Evolutionary conservation across 2,797 vertebrate genomes (phyloP).

Genomic region (Zonotrichia albicollis): DNA sequence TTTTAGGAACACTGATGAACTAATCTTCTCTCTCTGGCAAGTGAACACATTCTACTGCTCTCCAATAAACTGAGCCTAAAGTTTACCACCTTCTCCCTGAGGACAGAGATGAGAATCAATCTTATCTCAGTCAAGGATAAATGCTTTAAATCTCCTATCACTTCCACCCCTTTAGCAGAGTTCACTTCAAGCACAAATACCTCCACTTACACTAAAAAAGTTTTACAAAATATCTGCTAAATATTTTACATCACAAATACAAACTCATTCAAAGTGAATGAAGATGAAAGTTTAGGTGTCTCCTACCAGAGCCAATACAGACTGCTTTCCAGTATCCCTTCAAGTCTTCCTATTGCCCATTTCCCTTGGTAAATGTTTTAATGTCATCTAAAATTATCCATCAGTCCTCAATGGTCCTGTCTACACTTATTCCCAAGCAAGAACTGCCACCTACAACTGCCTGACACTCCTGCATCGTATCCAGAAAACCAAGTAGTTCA

Average conservation of each 20-base stretch:
- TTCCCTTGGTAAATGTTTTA: background rate
- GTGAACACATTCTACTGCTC: background rate
- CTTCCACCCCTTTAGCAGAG: background rate
- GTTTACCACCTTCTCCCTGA: background rate
- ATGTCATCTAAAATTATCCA: background rate
- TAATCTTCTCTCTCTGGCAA: background rate
- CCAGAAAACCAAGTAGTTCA: background rate
- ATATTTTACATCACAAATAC: background rate
- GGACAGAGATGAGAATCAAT: background rate
- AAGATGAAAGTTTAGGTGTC: background rate
- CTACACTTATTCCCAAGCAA: background rate
- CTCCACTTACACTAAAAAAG: background rate
- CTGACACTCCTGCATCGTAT: background rate
- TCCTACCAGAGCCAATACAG: background rate
- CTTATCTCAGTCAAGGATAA: background rate
- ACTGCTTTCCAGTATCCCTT: background rate
- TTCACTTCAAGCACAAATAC: background rate
- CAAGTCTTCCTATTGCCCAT: background rate
- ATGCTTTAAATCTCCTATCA: background rate
- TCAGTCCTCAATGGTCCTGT: background rate
- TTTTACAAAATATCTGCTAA: background rate
- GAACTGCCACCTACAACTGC: background rate
- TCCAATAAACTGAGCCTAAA: background rate
- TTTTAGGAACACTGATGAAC: background rate
- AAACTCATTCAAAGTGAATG: background rate